These are phyloP conservation scores for Electrophaes corylata DNA, from an alignment of 2,888 invertebrate species.

Conservation along the genomic window DNA sequence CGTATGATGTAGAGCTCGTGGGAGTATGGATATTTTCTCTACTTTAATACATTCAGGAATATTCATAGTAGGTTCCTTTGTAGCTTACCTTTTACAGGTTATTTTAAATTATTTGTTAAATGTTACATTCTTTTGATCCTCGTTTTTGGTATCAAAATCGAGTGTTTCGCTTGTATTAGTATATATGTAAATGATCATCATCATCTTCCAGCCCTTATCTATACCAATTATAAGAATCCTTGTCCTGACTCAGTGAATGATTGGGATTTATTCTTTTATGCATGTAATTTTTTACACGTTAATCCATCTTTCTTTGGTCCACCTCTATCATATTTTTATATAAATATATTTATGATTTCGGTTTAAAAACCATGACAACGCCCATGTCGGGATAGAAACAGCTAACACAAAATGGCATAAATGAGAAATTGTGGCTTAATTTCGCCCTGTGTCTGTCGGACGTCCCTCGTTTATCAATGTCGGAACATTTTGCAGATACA, in stretches of 20 bases:
- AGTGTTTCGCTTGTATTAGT: too few species aligned
- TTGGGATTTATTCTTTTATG: too few species aligned
- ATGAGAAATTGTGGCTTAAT: slow-evolving; percentile 56
- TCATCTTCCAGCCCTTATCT: too few species aligned
- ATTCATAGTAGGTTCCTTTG: background rate
- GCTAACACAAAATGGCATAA: slow-evolving; percentile 45
- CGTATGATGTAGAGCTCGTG: background rate
- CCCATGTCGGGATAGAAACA: slow-evolving; percentile 25
- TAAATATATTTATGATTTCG: background rate
- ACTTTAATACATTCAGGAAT: background rate
- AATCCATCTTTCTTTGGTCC: too few species aligned
- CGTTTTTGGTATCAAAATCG: background rate
- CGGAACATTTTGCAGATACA: slow-evolving; percentile 43
- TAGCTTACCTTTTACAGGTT: too few species aligned
- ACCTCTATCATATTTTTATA: too few species aligned
- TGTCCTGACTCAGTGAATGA: too few species aligned
- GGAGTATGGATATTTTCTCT: background rate
- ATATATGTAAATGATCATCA: too few species aligned
- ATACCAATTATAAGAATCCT: too few species aligned
- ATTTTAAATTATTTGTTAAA: too few species aligned
- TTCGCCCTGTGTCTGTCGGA: slow-evolving; percentile 42
- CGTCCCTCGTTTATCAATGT: slow-evolving; percentile 58
- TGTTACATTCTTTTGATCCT: background rate
- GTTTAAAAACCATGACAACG: slow-evolving; percentile 18
- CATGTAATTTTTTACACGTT: too few species aligned